Evolutionary conservation across 2,113 vertebrate species (phyloP).

Genomic region (Halcyon senegalensis): DNA sequence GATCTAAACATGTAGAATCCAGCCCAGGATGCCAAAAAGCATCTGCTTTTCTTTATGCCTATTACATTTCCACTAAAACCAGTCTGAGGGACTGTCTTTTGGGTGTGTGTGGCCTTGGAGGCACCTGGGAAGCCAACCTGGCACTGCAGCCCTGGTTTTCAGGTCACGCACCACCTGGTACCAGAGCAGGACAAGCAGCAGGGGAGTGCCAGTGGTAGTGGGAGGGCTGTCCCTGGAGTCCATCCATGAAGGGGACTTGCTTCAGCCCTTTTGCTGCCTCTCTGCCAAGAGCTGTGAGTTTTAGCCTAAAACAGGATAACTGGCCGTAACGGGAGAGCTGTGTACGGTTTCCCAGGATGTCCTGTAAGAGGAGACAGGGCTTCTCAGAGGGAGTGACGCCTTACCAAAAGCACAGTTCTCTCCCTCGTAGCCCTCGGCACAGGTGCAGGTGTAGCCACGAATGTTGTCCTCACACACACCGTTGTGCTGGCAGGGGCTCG

Average conservation of each 20-base stretch:
- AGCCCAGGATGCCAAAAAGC: background rate
- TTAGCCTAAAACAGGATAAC: background rate
- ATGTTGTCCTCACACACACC: constrained; percentile 79
- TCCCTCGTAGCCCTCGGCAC: constrained; percentile 76
- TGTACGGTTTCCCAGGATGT: accelerated
- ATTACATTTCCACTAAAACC: background rate
- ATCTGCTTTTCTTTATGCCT: background rate
- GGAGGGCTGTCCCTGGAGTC: background rate
- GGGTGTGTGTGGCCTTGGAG: background rate
- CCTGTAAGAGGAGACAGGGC: accelerated
- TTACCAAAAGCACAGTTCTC: constrained; percentile 79
- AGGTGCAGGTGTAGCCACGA: constrained; percentile 82
- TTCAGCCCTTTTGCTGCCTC: background rate
- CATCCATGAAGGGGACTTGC: accelerated
- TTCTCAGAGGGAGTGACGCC: background rate
- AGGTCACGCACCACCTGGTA: accelerated
- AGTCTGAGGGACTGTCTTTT: background rate
- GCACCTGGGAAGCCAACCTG: background rate
- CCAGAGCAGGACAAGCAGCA: background rate
- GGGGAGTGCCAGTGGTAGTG: accelerated
- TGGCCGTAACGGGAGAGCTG: no score
- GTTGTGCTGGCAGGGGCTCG: constrained; percentile 85
- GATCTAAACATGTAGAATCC: background rate
- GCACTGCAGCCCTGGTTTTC: background rate
- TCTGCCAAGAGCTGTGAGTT: background rate